phyloP scores from a whole-genome alignment of 1,140 invertebrate genomes.

The Venturia canescens region DNA sequence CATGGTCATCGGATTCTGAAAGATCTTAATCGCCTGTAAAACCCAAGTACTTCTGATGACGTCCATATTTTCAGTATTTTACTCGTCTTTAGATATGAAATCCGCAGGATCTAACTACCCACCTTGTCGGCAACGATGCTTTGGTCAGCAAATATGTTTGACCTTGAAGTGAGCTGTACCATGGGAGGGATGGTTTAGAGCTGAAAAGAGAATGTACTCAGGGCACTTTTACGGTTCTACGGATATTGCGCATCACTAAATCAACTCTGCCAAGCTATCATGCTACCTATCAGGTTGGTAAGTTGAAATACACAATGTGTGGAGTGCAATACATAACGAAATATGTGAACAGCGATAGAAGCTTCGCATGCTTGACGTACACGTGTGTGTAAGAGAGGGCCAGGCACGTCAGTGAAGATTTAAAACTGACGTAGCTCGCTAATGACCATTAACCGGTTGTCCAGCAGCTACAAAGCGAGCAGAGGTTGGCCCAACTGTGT shows the following conservation, averaged over 20 bases:
- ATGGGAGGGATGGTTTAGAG: no score
- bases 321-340: background rate
- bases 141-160: background rate
- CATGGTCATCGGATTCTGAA: no score
- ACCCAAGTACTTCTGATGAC: no score
- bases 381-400: background rate
- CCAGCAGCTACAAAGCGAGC: slow-evolving; percentile 49
- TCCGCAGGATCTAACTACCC: no score
- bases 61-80: no score
- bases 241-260: slow-evolving; percentile 52
- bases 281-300: background rate
- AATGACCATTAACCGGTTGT: slow-evolving; percentile 71
- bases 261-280: slow-evolving; percentile 42
- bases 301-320: slow-evolving; percentile 10
- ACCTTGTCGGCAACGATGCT: background rate
- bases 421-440: slow-evolving; percentile 68
- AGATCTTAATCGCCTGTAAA: no score
- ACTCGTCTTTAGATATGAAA: no score
- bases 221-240: slow-evolving; percentile 39
- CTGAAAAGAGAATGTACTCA: no score
- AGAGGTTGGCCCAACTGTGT: slow-evolving; percentile 32
- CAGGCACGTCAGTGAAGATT: slow-evolving; percentile 62
- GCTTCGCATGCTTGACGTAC: background rate
- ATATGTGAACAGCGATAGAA: background rate
- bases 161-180: background rate